Percentiles rank a stretch among this genome's conserved stretches.
phyloP scores from a whole-genome alignment of 35 echinoderm and acorn worm species.

The Strongylocentrotus purpuratus region DNA sequence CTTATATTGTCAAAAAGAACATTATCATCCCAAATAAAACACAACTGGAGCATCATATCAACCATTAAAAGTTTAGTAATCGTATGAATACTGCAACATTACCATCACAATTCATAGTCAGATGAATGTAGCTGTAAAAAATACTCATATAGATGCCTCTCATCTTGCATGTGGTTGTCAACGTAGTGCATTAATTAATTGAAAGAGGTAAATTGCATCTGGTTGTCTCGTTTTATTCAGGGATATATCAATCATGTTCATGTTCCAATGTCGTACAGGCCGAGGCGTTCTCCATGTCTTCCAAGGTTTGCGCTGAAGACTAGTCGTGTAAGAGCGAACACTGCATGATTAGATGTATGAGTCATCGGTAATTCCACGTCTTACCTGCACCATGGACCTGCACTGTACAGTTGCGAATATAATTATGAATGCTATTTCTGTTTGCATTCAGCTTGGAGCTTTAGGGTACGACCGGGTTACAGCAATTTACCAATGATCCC shows the following conservation, averaged over 20 bases:
- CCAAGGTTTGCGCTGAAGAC: not conserved
- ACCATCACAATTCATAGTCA: too few species aligned
- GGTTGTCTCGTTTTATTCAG: not conserved
- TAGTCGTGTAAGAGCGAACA: not conserved
- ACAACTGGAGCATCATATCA: too few species aligned
- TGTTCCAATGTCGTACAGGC: not conserved
- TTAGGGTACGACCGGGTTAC: not conserved
- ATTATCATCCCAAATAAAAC: too few species aligned
- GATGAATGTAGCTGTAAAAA: too few species aligned
- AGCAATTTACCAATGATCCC: not conserved
- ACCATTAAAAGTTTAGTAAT: too few species aligned
- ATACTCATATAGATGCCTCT: too few species aligned
- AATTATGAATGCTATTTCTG: slow-evolving; percentile 5
- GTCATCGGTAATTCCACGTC: slow-evolving; percentile 9
- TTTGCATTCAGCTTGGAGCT: not conserved
- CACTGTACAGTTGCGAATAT: not conserved
- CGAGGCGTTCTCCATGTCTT: not conserved
- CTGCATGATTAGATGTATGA: not conserved
- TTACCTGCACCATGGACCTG: not conserved
- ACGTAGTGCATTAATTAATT: not conserved
- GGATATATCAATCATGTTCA: not conserved
- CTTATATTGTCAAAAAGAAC: too few species aligned
- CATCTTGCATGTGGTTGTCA: not conserved
- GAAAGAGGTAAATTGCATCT: not conserved
- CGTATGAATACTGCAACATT: too few species aligned